Base-by-base conservation (phyloP, 2,113 vertebrate genomes). In the Aegypius monachus region DNA sequence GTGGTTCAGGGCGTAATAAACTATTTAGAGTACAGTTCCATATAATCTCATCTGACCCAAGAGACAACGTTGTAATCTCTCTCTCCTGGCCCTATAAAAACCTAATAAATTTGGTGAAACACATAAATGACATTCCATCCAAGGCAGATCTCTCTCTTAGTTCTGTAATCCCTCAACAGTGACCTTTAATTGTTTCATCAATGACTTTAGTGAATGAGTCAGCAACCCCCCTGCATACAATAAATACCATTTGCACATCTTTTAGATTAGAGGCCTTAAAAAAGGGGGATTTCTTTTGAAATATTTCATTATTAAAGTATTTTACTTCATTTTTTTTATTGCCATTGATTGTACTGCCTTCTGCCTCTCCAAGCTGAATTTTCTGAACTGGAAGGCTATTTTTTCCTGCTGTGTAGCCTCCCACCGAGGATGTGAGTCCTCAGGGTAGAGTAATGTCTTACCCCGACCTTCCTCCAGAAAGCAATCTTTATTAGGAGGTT, bases 21-120 rank as follows among this genome's bases (percentile, higher is more conserved):
- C 81, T 91, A 75, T 86, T 88, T 77, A 72, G 45, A 91, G 63
- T 43, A 79, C 48, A 68, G 75, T 48, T 43, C 79, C 74, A 77
- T 90, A 95, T 88, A 83, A 85, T 66, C 86, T 93, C 88, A 91
- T 91, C 68, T 90, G 73, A 94, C 87, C 42, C 90, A 81, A 31
- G 86, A 96, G 93, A 88, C 63, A 90, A 79, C 31, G 4, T 0
- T 58, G 42, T 66, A 70, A 80, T 90, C 71, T 82, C 83, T 61
- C 73, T 92, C 81, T 93, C 45, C 55, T 32, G 62, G 91, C 80
- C 81, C 73, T 82, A 48, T 74, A 86, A 94, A 94, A 96, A 94
- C 13, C 34, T 63, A 74, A 91, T 93, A 94, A 79, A 94, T 95
- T 66, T 56, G 45, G 42, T 56, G 84, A 88, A 88, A 83, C 53